Conservation (phyloP, 2,888 invertebrate species). For the Drosophila leonis region DNA sequence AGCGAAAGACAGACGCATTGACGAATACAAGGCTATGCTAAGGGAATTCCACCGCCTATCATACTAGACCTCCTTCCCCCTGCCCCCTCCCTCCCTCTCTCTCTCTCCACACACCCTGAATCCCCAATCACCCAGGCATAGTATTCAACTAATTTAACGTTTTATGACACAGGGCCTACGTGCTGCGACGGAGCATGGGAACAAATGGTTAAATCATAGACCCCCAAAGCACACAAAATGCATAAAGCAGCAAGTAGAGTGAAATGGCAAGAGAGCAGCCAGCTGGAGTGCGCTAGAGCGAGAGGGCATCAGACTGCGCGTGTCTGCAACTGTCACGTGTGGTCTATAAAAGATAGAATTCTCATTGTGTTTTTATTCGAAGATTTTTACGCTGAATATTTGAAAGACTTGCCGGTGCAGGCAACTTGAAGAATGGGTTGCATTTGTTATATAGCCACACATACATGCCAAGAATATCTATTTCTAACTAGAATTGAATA, state of each 20-base stretch:
- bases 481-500: background rate
- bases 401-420: conserved; percentile 19
- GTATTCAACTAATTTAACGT: conserved; percentile 78
- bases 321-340: conserved; percentile 59
- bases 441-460: conserved; percentile 3
- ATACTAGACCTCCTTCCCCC: background rate
- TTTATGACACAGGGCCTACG: conserved; percentile 76
- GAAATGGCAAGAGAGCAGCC: background rate
- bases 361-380: conserved; percentile 38
- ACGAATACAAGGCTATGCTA: conserved; percentile 56
- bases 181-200: conserved; percentile 69
- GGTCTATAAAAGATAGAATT: conserved; percentile 74
- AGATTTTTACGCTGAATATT: conserved; percentile 26
- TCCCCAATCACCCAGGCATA: conserved; percentile 41
- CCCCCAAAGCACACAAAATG: conserved; percentile 26
- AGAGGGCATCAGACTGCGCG: background rate
- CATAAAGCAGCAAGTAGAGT: background rate
- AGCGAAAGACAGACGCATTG: conserved; percentile 42
- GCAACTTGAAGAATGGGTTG: conserved; percentile 4
- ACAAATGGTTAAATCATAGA: conserved; percentile 75
- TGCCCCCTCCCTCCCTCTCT: background rate
- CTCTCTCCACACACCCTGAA: too few species aligned
- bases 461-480: background rate
- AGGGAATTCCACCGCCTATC: conserved; percentile 54
- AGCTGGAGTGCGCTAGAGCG: background rate